phyloP scores from a whole-genome alignment of 2,113 vertebrate species.

The Petromus typicus region DNA sequence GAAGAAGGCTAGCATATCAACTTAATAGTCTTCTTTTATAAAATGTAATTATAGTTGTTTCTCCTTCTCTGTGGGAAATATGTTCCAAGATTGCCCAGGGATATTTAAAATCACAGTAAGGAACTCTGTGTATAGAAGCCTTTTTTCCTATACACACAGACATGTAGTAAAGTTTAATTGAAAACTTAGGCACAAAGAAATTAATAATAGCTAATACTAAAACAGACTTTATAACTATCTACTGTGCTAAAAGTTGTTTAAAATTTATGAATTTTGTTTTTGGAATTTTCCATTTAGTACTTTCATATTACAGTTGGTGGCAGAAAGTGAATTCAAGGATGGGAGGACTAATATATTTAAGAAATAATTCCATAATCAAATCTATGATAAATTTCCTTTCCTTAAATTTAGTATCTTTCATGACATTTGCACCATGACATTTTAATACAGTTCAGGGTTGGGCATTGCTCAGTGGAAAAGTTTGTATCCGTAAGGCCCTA shows the following conservation, averaged over 20 bases:
- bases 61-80: not conserved
- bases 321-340: not conserved
- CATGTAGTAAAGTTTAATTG: not conserved
- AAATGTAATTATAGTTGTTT: not conserved
- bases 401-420: not conserved
- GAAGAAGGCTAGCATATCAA: not conserved
- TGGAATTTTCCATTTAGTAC: not conserved
- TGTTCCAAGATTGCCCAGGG: not conserved
- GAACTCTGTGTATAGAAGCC: not conserved
- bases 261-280: not conserved
- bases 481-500: not conserved
- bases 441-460: not conserved
- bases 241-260: not conserved
- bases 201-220: not conserved
- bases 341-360: not conserved
- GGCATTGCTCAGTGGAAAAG: not conserved
- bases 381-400: not conserved
- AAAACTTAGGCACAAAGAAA: not conserved
- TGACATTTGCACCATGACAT: not conserved
- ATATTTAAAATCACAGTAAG: not conserved
- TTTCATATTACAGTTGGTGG: not conserved
- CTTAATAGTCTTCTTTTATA: not conserved
- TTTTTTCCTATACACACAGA: not conserved
- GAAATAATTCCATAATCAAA: slow-evolving; percentile 26
- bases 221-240: not conserved